phyloP scores from a whole-genome alignment of 2,797 vertebrate genomes.

The Squalus acanthias region DNA sequence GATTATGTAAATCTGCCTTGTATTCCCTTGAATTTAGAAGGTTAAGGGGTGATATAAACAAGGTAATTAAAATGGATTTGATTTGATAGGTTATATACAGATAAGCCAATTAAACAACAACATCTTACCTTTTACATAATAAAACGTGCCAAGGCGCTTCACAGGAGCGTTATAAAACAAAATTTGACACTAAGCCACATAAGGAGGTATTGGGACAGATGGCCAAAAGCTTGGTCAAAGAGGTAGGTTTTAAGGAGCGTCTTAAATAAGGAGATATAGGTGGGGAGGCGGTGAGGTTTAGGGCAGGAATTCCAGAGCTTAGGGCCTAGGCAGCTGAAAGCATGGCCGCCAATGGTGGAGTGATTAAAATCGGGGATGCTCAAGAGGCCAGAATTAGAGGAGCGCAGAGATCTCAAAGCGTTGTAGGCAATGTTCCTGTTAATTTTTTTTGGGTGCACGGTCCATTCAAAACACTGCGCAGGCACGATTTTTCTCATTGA shows the following conservation, averaged over 20 bases:
- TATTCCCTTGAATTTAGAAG: neutral
- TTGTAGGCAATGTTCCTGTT: neutral
- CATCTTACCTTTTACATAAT: neutral
- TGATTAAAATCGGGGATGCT: neutral
- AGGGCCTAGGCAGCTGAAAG: neutral
- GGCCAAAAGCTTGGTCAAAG: neutral
- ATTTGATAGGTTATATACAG: neutral
- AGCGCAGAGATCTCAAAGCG: neutral
- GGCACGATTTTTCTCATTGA: too few relatives aligned
- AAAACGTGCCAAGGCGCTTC: neutral
- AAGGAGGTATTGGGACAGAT: neutral
- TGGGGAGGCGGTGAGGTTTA: neutral
- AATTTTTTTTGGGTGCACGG: too few relatives aligned
- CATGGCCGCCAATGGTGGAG: neutral
- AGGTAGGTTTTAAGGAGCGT: neutral
- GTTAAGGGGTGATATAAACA: neutral
- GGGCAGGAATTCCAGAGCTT: too few relatives aligned
- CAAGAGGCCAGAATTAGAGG: neutral
- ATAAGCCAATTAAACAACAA: neutral
- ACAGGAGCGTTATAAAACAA: neutral
- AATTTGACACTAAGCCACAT: neutral
- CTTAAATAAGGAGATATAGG: neutral
- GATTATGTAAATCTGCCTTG: neutral
- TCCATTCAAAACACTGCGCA: too few relatives aligned
- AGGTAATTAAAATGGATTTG: neutral